A percentile compares a stretch with the other conserved stretches of the same genome.
Evolutionary conservation across 2,113 vertebrate species (phyloP).

Genomic region (Jacana jacana): DNA sequence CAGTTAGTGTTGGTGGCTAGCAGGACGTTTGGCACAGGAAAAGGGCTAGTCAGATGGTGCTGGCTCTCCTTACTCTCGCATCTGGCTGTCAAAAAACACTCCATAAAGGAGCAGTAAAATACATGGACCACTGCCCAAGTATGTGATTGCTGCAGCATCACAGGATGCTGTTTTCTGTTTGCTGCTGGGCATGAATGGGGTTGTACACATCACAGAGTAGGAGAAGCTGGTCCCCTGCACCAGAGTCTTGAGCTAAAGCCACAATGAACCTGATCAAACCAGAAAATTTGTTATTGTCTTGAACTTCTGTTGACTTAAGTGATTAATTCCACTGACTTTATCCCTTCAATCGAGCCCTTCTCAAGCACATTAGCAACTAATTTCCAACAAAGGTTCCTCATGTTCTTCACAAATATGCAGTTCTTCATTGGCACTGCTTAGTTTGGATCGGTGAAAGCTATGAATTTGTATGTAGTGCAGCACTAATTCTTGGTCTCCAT

Average conservation of each 20-base stretch:
- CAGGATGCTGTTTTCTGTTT: not conserved
- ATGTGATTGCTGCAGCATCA: not conserved
- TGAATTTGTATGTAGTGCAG: not conserved
- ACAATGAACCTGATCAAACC: not conserved
- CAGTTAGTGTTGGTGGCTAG: not conserved
- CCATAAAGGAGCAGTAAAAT: not conserved
- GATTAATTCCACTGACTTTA: not conserved
- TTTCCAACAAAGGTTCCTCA: not conserved
- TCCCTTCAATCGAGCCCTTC: not conserved
- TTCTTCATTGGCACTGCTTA: not conserved
- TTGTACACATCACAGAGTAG: not conserved
- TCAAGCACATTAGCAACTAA: not conserved
- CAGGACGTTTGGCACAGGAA: not conserved
- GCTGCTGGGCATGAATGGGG: rapidly evolving
- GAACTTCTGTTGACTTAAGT: not conserved
- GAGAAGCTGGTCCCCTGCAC: not conserved
- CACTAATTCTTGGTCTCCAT: not conserved
- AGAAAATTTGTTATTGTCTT: not conserved
- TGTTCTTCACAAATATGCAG: not conserved
- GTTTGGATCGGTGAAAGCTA: not conserved
- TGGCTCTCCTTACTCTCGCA: not conserved
- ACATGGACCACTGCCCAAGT: not conserved
- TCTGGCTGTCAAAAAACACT: not conserved
- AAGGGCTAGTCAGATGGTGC: not conserved
- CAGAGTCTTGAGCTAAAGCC: not conserved